Conservation (phyloP, 2,113 vertebrate genomes). For the Cnemophilus loriae region DNA sequence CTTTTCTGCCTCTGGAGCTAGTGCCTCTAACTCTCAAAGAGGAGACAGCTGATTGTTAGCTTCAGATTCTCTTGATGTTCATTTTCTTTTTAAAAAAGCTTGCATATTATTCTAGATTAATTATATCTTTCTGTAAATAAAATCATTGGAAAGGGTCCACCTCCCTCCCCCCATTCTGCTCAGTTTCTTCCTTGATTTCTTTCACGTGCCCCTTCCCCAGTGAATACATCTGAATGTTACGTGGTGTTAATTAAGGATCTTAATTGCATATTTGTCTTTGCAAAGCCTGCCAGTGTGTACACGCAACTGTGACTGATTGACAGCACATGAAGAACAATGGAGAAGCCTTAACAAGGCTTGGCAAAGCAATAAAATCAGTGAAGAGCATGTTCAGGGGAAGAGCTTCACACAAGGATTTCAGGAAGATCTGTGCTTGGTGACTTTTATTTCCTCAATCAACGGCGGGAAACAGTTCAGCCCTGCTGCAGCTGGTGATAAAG, state of each 20-base stretch:
- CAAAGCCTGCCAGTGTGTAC: not conserved
- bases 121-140: constrained; percentile 37
- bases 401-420: not conserved
- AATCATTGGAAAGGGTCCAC: constrained; percentile 31
- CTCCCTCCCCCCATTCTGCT: not conserved
- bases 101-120: constrained; percentile 30
- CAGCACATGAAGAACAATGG: not conserved
- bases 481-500: constrained; percentile 39
- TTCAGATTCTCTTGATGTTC: constrained; percentile 23
- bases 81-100: constrained; percentile 3
- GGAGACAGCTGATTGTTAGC: constrained; percentile 7
- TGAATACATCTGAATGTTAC: constrained; percentile 2
- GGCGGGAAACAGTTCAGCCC: not conserved
- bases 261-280: constrained; percentile 23
- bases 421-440: not conserved
- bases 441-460: constrained; percentile 27
- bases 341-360: constrained; percentile 2
- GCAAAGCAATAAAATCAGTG: not conserved
- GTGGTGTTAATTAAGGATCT: constrained; percentile 19
- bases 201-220: constrained; percentile 6
- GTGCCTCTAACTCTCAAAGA: not conserved
- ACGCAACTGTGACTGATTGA: not conserved
- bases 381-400: not conserved
- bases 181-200: constrained; percentile 18
- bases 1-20: constrained; percentile 16